A percentile compares a stretch with the other conserved stretches of the same genome.
phyloP scores from a whole-genome alignment of 2,888 invertebrate genomes.

The Neoaliturus tenellus region DNA sequence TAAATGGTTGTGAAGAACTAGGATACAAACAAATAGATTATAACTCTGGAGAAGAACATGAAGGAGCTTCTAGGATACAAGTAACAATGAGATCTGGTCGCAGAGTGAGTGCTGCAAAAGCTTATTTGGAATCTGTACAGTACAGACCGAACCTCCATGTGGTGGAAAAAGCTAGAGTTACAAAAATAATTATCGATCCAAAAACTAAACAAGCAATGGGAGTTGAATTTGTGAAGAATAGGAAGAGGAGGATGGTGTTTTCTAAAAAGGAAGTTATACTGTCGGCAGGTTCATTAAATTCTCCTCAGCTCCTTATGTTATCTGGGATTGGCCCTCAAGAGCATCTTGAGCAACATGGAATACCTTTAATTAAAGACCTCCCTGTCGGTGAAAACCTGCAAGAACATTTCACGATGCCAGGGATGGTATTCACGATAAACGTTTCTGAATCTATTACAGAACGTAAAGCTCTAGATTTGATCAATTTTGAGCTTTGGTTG shows the following conservation, averaged over 20 bases:
- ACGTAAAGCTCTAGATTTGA: slow-evolving; percentile 45
- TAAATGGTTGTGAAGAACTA: slow-evolving; percentile 80
- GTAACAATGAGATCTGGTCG: slow-evolving; percentile 74
- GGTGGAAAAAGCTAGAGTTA: slow-evolving; percentile 68
- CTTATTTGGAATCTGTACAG: slow-evolving; percentile 75
- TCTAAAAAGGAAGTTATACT: slow-evolving; percentile 78
- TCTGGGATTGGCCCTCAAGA: slow-evolving; percentile 80
- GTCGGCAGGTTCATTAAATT: slow-evolving; percentile 86
- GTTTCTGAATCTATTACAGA: slow-evolving; percentile 67
- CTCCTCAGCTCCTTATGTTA: slow-evolving; percentile 83
- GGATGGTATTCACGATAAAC: slow-evolving; percentile 75
- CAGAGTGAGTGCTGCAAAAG: slow-evolving; percentile 75
- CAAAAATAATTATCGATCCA: slow-evolving; percentile 70
- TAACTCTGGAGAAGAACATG: slow-evolving; percentile 65
- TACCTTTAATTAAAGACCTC: slow-evolving; percentile 78
- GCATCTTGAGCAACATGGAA: slow-evolving; percentile 76
- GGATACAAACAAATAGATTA: slow-evolving; percentile 76
- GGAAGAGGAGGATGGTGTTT: slow-evolving; percentile 69
- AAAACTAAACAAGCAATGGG: slow-evolving; percentile 72
- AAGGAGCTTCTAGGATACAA: slow-evolving; percentile 75
- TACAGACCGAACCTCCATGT: slow-evolving; percentile 70
- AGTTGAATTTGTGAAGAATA: slow-evolving; percentile 72
- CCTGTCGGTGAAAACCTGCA: slow-evolving; percentile 81
- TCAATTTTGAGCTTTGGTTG: slow-evolving; percentile 62
- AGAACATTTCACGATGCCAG: slow-evolving; percentile 81